phyloP scores from a whole-genome alignment of 2,888 invertebrate species.

The Melipona bicolor region DNA sequence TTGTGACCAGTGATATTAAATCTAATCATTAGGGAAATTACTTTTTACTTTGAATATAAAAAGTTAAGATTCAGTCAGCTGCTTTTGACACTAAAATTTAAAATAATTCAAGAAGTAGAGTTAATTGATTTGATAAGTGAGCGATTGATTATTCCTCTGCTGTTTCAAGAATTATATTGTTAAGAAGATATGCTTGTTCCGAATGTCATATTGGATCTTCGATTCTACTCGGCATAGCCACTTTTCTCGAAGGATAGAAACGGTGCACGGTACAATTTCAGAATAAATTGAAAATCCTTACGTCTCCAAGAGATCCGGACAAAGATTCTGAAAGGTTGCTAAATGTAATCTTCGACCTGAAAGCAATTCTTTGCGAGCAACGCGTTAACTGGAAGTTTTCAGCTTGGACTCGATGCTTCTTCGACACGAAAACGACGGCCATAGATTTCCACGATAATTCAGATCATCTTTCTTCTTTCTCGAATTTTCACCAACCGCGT shows the following conservation, averaged over 20 bases:
- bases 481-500: neutral
- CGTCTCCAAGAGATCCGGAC: slow-evolving; percentile 7
- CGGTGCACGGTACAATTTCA: slow-evolving; percentile 20
- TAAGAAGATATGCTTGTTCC: neutral
- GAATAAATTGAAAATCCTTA: slow-evolving; percentile 44
- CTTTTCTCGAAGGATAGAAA: slow-evolving; percentile 8
- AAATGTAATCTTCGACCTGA: slow-evolving; percentile 8
- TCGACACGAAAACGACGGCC: neutral
- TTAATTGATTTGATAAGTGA: no score
- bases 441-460: neutral
- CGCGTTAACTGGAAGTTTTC: neutral
- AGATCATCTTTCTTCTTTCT: neutral
- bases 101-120: no score
- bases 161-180: neutral
- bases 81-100: no score
- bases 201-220: neutral
- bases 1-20: no score
- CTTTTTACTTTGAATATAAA: no score
- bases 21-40: no score
- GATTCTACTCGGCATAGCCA: neutral
- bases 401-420: neutral
- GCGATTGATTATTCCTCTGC: no score
- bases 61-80: no score
- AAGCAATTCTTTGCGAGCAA: neutral
- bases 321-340: neutral